Base-by-base conservation (phyloP, 1,140 invertebrate species). In the Aethina tumida region DNA sequence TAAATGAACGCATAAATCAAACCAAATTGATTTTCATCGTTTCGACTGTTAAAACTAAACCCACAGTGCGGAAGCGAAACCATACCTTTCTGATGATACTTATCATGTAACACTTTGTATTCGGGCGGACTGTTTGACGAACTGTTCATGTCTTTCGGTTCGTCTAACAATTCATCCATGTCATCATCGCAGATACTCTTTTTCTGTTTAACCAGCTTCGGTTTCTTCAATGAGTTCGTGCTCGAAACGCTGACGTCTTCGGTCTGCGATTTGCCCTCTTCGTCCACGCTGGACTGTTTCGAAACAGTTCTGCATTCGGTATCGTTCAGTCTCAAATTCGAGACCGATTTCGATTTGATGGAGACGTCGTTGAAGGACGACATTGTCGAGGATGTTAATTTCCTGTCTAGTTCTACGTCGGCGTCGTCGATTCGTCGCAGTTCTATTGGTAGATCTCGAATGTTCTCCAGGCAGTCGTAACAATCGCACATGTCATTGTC, bases 381-480 rank as follows among this genome's bases (percentile, higher is more conserved):
- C 39, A 61, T 59, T 10, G 70, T 65, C 6, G 67, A 66, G 24
- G 67, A 72, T 8, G 64, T 67, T 62, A 69, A 71, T 25, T 65
- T 41, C 17, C 68, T 52, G 17, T 67, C 53, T 8, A 64, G 60
- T 27, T 69, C 53, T 10, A 64, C 55, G 44, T 63, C 69, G 28
- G 75, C 75, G 50, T 87, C 82, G 54, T 93, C 88, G 24, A 92
- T 65, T 13, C 86, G 70, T n/a, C 86, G 69, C 14, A 94, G 61
- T 64, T 94, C 89, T 27, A 94, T 94, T 2, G 88, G 88, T 30
- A 90, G 64, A 51, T 91, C 83, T 45, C 81, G 75, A 15, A 77
- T 67, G 50, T 78, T 74, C 9, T 77, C 75, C 16, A 70, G 74
- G 39, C 72, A 67, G 50, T 75, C 75, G 14, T 70, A 74, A 27